Base-by-base conservation (phyloP, 2,888 invertebrate species). In the Orthosia incerta region DNA sequence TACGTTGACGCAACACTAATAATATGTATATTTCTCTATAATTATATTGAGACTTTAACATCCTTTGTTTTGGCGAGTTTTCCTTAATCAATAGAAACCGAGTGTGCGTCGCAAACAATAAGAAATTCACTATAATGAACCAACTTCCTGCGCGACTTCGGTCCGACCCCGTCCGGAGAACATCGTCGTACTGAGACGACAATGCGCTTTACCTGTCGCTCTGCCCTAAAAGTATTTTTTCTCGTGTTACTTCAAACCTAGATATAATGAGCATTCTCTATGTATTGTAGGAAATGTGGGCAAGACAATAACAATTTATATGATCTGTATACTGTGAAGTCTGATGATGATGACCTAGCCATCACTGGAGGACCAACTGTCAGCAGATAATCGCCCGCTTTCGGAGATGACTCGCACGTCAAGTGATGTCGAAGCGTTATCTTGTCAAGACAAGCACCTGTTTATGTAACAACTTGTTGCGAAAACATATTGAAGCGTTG, bases 381-480 rank as follows among this genome's bases (percentile, higher is more conserved):
- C 16, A 23, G 16, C 56, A 77, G 66, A 64, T 71, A 59, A 68
- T 82, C 67, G 77, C 50, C 23, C 39, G 51, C 69, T 60, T 74
- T 73, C 74, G 50, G 5, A 23, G 64, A 50, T 71, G 74, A 65
- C 50, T 59, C 60, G 62, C 67, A 39, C 55, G 66, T 83, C 77
- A 73, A 56, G 51, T 31, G 31, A 50, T 78, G 62, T 78, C 81
- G 85, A 84, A 45, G 53, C 64, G 46, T 82, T 84, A 86, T 85
- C 84, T 77, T 79, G 84, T 77, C 86, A 82, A 70, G 53, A 82
- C 79, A 62, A 80, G 68, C 63, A 65, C 57, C 51, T 83, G 67
- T 50, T 79, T 74, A 57, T 83, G 60, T 69, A 69, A 69, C 55
- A n/a, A 45, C 23, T 15, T 16, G 39, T 50, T 59, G 57, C 59